Percentiles rank a stretch among this genome's conserved stretches.
Evolutionary conservation across 2,113 vertebrate genomes (phyloP).

Genomic region (Alethe diademata): DNA sequence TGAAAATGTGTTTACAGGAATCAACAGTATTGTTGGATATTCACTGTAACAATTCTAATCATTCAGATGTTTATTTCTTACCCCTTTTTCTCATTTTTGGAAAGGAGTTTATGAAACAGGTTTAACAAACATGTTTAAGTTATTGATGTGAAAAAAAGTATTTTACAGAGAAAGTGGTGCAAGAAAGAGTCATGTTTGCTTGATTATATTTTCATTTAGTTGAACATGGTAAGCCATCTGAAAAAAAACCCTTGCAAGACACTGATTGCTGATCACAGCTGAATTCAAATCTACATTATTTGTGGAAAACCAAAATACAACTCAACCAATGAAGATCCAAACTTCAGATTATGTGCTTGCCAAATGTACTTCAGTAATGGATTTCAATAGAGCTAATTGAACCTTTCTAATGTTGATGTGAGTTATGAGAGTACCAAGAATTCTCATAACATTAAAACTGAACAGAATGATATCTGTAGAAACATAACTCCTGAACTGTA

Average conservation of each 20-base stretch:
- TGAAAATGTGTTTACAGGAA: not conserved
- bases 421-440: constrained; percentile 9
- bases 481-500: constrained; percentile 36
- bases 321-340: not conserved
- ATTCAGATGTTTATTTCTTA: not conserved
- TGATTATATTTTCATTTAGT: not conserved
- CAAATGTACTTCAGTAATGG: not conserved
- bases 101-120: not conserved
- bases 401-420: not conserved
- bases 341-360: not conserved
- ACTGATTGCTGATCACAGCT: not conserved
- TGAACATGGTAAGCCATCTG: not conserved
- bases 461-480: constrained; percentile 23
- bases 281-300: constrained; percentile 11
- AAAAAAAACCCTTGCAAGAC: not conserved
- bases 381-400: not conserved
- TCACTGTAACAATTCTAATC: not conserved
- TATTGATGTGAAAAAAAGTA: not conserved
- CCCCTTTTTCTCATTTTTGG: not conserved
- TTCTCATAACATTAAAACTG: not conserved
- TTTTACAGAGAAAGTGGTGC: not conserved
- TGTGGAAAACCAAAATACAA: not conserved
- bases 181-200: not conserved
- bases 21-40: not conserved
- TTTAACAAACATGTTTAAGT: not conserved